phyloP scores from a whole-genome alignment of 2,888 invertebrate genomes.

The Danaus chrysippus region DNA sequence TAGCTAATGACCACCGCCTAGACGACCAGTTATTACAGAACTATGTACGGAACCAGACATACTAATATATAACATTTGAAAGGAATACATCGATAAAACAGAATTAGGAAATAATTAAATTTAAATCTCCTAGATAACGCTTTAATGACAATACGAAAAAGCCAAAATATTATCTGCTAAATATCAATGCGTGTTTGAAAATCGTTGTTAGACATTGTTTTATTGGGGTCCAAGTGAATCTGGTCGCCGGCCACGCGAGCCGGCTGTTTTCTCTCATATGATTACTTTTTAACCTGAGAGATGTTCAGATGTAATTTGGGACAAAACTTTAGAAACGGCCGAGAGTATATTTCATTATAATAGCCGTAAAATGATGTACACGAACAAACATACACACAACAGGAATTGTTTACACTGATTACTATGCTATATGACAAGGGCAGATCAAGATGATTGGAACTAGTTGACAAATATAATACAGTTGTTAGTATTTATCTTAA shows the following conservation, averaged over 20 bases:
- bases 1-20: slow-evolving; percentile 47
- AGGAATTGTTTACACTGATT: background rate
- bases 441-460: too few species aligned
- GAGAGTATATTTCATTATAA: background rate
- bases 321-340: slow-evolving; percentile 2
- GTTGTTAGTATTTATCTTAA: background rate
- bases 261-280: slow-evolving; percentile 47
- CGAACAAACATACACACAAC: background rate
- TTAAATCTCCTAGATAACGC: background rate
- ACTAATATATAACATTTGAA: too few species aligned
- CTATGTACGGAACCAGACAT: background rate
- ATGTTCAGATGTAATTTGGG: slow-evolving; percentile 46
- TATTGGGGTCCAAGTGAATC: slow-evolving; percentile 31
- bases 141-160: background rate
- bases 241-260: slow-evolving; percentile 43
- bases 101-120: too few species aligned
- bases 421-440: background rate
- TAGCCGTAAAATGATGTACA: background rate
- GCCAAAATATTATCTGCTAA: background rate
- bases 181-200: slow-evolving; percentile 3
- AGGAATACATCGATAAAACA: too few species aligned
- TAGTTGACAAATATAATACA: background rate
- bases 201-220: slow-evolving; percentile 15
- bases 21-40: slow-evolving; percentile 13
- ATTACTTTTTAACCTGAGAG: slow-evolving; percentile 65